These are phyloP conservation scores for Tipula vernalis DNA, from an alignment of 2,888 invertebrate genomes.

Conservation along the genomic window DNA sequence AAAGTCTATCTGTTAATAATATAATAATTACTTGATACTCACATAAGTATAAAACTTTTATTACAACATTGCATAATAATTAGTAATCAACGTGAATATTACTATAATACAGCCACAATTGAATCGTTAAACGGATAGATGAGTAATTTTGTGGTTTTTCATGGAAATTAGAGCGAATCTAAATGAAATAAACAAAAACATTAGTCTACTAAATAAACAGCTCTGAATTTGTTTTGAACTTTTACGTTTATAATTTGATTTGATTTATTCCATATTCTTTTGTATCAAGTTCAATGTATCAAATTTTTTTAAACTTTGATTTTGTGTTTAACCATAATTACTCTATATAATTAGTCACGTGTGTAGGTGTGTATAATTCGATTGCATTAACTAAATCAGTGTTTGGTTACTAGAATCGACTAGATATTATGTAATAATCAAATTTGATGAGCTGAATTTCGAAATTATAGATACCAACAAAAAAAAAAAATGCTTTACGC, in stretches of 20 bases:
- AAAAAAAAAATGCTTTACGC: too few relatives aligned
- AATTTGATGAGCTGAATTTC: too few relatives aligned
- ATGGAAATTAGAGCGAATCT: not conserved
- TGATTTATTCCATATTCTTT: not conserved
- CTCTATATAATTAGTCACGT: not conserved
- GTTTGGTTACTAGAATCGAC: too few relatives aligned
- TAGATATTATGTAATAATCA: too few relatives aligned
- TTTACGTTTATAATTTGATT: not conserved
- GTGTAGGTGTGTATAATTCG: too few relatives aligned
- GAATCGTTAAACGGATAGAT: not conserved
- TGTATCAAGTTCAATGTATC: not conserved
- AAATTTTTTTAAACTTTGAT: not conserved
- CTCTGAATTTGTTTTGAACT: not conserved
- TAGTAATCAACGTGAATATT: not conserved
- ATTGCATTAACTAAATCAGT: too few relatives aligned
- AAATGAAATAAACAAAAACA: not conserved
- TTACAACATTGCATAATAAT: not conserved
- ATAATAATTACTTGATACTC: not conserved
- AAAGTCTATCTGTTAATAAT: not conserved
- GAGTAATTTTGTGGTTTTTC: not conserved
- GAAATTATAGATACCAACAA: too few relatives aligned
- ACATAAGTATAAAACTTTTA: not conserved
- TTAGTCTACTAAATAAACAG: not conserved
- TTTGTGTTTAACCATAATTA: not conserved
- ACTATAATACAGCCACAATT: not conserved